A percentile compares a stretch with the other conserved stretches of the same genome.
phyloP scores from a whole-genome alignment of 2,113 vertebrate genomes.

The Peromyscus maniculatus region DNA sequence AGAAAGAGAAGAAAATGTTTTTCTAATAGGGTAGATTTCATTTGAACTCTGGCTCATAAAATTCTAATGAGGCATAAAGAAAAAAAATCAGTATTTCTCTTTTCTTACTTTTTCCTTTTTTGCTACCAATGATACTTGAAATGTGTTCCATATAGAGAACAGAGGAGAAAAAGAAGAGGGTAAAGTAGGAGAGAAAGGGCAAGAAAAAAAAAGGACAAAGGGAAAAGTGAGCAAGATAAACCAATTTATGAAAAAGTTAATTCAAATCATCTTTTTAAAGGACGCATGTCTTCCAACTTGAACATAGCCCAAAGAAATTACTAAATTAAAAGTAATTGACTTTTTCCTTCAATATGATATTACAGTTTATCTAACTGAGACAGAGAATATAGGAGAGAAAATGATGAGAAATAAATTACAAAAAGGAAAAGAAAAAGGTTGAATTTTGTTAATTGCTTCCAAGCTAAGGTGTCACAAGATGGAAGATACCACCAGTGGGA shows the following conservation, averaged over 20 bases:
- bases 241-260: constrained; percentile 1
- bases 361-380: not conserved
- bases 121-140: not conserved
- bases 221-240: not conserved
- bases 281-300: not conserved
- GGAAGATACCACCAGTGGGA: not conserved
- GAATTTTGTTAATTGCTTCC: not conserved
- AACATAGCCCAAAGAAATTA: not conserved
- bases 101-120: not conserved
- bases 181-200: not conserved
- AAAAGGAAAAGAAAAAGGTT: not conserved
- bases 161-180: not conserved
- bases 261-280: constrained; percentile 40
- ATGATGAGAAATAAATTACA: not conserved
- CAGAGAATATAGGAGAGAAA: not conserved
- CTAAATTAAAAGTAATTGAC: not conserved
- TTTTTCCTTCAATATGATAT: not conserved
- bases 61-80: constrained; percentile 46
- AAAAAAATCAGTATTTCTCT: not conserved
- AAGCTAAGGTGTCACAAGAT: not conserved
- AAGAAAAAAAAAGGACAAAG: not conserved
- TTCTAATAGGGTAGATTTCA: not conserved
- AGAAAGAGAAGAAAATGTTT: not conserved
- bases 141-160: not conserved
- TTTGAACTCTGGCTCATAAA: constrained; percentile 55